Evolutionary conservation across 2,797 vertebrate species (phyloP), one percentile per base, ranked within the genome.

Genomic region (Cyprinella venusta): DNA sequence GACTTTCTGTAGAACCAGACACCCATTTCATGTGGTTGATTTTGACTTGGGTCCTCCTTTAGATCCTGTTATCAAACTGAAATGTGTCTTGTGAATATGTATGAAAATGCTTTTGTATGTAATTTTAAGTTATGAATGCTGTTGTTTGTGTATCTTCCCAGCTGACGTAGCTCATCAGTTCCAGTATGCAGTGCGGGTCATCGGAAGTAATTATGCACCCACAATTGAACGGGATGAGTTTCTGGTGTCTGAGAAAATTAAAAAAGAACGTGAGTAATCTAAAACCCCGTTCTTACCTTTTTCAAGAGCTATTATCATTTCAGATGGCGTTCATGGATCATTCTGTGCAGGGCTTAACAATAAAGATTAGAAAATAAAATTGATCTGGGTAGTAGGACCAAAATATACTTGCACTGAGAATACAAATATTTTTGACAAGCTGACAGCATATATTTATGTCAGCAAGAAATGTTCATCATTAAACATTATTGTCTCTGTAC

Each of bases 141-240:
- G 50, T 81, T 72, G n/a, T 75, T 19, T 72, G 26, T 81, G 4
- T 26, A 68, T 74, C 13, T 61, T 61, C 75, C 86, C 92, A 99
- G 98, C 97, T 80, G 98, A 99, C 72, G 98, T 96, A 33, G 98
- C 98, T 76, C 97, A 98, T 48, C 97, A 99, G 94, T 99, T 99
- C 93, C 98, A 99, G 93, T 99, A 99, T 42, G 97, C 98, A 0
- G 97, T 99, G 45, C 93, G 98, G 81, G 98, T 99, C 87, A 97
- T 99, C 38, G 98, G 98, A 89, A 99, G 98, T 86, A 99, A 99
- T 93, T 99, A 98, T 76, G 97, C 98, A 42, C 98, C 98, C 61
- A 98, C 97, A 0, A 98, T 99, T 40, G 98, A 99, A 80, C 94
- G 97, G 74, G 98, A 99, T 76, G 98, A 99, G 92, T 99, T 99